These are phyloP conservation scores for Mongoloraphidia duomilia DNA, from an alignment of 2,888 invertebrate genomes.

Conservation along the genomic window DNA sequence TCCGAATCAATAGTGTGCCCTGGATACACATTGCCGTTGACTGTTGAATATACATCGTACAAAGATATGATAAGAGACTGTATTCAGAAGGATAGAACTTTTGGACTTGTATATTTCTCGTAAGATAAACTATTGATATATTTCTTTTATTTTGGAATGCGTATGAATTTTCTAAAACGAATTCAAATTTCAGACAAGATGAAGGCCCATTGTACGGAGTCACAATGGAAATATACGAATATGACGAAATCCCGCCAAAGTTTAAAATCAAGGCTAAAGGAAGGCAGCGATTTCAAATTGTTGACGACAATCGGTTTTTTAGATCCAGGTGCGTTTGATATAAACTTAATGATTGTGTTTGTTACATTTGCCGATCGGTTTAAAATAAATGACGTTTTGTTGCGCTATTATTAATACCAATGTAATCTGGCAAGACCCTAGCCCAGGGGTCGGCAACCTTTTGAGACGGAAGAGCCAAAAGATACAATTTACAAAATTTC, in stretches of 20 bases:
- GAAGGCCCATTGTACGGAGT: slow-evolving; percentile 33
- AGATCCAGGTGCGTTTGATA: not conserved
- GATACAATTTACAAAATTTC: too few species aligned
- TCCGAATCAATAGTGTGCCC: slow-evolving; percentile 51
- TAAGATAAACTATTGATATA: slow-evolving; percentile 23
- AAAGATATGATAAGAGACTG: slow-evolving; percentile 42
- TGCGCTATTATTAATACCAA: too few species aligned
- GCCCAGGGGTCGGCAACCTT: too few species aligned
- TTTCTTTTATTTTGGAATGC: slow-evolving; percentile 22
- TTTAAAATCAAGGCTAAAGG: slow-evolving; percentile 61
- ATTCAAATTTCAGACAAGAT: not conserved
- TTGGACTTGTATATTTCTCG: slow-evolving; percentile 44
- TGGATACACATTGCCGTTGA: slow-evolving; percentile 65
- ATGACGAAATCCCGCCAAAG: slow-evolving; percentile 35
- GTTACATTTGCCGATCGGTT: too few species aligned
- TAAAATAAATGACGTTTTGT: too few species aligned
- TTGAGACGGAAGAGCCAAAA: too few species aligned
- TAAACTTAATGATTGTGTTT: not conserved
- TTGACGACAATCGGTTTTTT: slow-evolving; percentile 26
- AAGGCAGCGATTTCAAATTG: slow-evolving; percentile 55
- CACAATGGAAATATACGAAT: slow-evolving; percentile 50
- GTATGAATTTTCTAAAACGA: too few species aligned
- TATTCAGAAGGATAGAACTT: slow-evolving; percentile 43
- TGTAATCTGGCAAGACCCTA: too few species aligned
- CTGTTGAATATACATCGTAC: slow-evolving; percentile 36